Conservation (phyloP, 1,140 invertebrate species). For the Uloborus diversus region DNA sequence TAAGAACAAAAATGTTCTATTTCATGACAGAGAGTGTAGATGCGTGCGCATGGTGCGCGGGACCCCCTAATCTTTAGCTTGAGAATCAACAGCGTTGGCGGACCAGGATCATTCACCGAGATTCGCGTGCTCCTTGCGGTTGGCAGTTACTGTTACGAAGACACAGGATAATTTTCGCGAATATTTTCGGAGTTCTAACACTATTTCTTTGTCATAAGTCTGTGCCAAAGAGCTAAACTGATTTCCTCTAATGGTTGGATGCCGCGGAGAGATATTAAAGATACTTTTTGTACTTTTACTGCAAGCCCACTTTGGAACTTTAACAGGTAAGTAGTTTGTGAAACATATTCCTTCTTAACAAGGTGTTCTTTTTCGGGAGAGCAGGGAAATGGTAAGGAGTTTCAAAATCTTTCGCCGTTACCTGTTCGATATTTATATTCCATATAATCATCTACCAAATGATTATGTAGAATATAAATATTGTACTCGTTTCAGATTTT, state of each 20-base stretch:
- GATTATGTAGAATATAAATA: no score
- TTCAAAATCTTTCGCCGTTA: no score
- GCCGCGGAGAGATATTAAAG: slow-evolving; percentile 17
- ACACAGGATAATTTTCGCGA: neutral
- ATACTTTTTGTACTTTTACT: slow-evolving; percentile 39
- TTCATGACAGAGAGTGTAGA: no score
- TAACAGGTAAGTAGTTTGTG: slow-evolving; percentile 18
- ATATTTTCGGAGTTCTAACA: neutral
- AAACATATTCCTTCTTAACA: no score
- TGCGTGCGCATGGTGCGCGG: slow-evolving; percentile 21
- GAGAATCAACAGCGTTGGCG: slow-evolving; percentile 28
- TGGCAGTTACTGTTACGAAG: neutral
- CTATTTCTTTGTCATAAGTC: neutral
- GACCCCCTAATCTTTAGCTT: slow-evolving; percentile 17
- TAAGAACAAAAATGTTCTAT: no score
- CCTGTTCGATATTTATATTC: no score
- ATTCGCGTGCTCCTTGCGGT: slow-evolving; percentile 22
- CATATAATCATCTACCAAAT: no score
- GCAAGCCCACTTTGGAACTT: slow-evolving; percentile 6
- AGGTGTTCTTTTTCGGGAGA: no score
- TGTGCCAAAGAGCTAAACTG: neutral
- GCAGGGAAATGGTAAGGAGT: no score
- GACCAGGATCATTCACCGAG: slow-evolving; percentile 6
- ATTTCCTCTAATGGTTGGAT: slow-evolving; percentile 40
- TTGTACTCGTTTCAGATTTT: no score